A percentile compares a stretch with the other conserved stretches of the same genome.
These are phyloP conservation scores for Cassiopea andromeda DNA, from an alignment of 30 jellyfish, hydroid and myxozoan genomes.

Conservation along the genomic window DNA sequence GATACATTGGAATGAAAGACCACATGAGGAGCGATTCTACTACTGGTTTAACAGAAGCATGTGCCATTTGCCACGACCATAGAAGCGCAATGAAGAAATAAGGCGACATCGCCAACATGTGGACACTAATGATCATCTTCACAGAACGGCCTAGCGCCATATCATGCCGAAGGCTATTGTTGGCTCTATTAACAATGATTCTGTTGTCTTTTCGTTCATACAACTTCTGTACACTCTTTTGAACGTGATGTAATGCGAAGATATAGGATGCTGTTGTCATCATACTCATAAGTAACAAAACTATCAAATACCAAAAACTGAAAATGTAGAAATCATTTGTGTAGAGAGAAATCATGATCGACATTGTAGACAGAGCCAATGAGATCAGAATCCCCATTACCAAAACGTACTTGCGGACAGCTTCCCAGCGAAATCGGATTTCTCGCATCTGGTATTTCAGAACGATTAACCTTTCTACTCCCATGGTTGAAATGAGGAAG, in stretches of 20 bases:
- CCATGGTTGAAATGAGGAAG: slow-evolving; percentile 40
- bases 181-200: neutral
- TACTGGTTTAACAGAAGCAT: no score
- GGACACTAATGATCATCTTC: neutral
- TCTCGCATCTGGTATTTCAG: slow-evolving; percentile 31
- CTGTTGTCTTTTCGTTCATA: slow-evolving; percentile 7
- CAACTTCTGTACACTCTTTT: slow-evolving; percentile 24
- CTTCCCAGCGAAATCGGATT: slow-evolving; percentile 43
- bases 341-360: slow-evolving; percentile 41
- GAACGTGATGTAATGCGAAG: slow-evolving; percentile 33
- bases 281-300: neutral
- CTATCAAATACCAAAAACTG: slow-evolving; percentile 15
- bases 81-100: slow-evolving; percentile 5
- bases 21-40: slow-evolving; percentile 1
- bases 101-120: slow-evolving; percentile 9
- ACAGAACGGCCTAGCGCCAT: slow-evolving; percentile 44
- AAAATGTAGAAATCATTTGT: slow-evolving; percentile 27
- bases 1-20: slow-evolving; percentile 34
- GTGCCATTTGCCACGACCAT: slow-evolving; percentile 43
- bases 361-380: neutral
- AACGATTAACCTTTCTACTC: slow-evolving; percentile 47
- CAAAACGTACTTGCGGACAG: slow-evolving; percentile 32
- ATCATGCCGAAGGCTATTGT: slow-evolving; percentile 37
- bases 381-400: neutral
- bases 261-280: neutral